Percentiles rank a stretch among this genome's conserved stretches.
Conservation (phyloP, 2,113 vertebrate genomes). For the Phasianus colchicus region DNA sequence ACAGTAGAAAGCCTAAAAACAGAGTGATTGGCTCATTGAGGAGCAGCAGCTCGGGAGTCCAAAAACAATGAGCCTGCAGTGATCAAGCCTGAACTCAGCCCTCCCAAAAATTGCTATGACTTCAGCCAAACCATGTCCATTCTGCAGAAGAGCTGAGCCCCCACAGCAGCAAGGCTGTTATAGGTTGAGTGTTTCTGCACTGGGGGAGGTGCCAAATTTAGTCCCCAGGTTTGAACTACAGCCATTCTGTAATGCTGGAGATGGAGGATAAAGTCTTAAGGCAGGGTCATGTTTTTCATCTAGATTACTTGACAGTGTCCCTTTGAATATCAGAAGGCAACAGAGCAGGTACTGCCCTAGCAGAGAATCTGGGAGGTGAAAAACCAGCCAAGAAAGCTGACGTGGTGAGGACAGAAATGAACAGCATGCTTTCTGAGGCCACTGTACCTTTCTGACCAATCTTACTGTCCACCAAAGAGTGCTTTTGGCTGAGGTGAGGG, state of each 20-base stretch:
- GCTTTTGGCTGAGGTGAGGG: slow-evolving; percentile 33
- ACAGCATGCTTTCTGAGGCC: slow-evolving; percentile 31
- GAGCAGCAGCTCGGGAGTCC: background rate
- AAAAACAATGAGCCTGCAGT: background rate
- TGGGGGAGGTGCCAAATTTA: background rate
- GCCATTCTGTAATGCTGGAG: background rate
- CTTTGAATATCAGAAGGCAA: slow-evolving; percentile 51
- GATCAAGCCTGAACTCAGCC: background rate
- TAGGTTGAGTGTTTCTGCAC: background rate
- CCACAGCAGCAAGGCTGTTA: background rate
- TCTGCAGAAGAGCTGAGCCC: background rate
- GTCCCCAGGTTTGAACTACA: background rate
- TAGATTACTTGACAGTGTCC: slow-evolving; percentile 28
- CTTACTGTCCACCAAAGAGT: slow-evolving; percentile 59
- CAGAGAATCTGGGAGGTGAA: slow-evolving; percentile 21
- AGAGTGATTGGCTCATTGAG: background rate
- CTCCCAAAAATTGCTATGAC: background rate
- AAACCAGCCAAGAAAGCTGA: background rate
- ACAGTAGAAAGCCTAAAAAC: background rate
- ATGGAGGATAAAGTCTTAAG: background rate
- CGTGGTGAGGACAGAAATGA: slow-evolving; percentile 4
- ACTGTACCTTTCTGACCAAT: slow-evolving; percentile 33
- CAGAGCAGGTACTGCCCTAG: slow-evolving; percentile 12
- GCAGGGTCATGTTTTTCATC: background rate
- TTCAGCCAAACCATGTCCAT: background rate